Evolutionary conservation across 2,888 invertebrate genomes (phyloP), one percentile per base, ranked within the genome.

Genomic region (Griposia aprilina): DNA sequence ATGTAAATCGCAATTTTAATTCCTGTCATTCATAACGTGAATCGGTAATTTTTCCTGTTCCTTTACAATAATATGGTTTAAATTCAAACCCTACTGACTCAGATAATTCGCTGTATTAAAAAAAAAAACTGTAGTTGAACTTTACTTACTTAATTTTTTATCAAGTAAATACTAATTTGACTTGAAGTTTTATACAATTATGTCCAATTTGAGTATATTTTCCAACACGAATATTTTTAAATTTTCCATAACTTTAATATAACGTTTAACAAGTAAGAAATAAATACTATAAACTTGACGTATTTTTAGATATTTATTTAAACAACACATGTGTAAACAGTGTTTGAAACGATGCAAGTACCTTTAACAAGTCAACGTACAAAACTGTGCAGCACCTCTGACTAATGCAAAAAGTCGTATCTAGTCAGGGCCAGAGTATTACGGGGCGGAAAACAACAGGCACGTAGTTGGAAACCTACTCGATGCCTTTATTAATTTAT

Each of bases 331-430:
- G 30, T 36, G 30, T 36, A 36, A 36, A 36, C 30, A 36, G 30
- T 36, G 3, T 36, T 36, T 36, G 30, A 36, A 36, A 36, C 15
- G 30, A 55, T 55, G 48, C 55, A 70, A 57, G 30, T 60, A 15
- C 26, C 57, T 57, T 6, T n/a, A 69, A 82, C 65, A 11, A 78
- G 65, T 66, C 17, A 57, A 48, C 13, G 11, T 57, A 82, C 68
- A 71, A 86, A 93, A 94, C 92, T 90, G 94, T 95, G 88, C 70
- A 71, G 81, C 82, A 90, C 91, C 81, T 84, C 95, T 95, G 95
- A 84, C 93, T 93, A 94, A 94, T 94, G 93, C 93, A 95, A 95
- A 94, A 95, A 94, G 92, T 92, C 91, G 90, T 93, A 93, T 94
- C 94, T 93, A 94, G 93, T 93, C 92, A 91, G 91, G 87, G 89